Evolutionary conservation across 2,113 vertebrate species (phyloP).

Genomic region (Falco punctatus): DNA sequence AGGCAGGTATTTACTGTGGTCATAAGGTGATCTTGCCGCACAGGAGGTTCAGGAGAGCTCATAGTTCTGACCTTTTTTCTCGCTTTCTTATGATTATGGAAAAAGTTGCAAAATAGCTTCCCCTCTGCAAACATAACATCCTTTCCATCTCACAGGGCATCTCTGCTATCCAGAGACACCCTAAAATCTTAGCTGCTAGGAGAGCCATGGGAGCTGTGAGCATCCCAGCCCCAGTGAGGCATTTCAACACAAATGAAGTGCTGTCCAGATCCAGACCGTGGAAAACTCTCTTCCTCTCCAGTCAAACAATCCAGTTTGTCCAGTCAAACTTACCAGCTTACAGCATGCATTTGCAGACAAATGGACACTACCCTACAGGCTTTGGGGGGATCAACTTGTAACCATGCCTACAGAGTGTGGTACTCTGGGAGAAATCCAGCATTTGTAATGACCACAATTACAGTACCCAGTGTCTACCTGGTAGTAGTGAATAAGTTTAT

Average conservation of each 20-base stretch:
- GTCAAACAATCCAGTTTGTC: too few relatives aligned
- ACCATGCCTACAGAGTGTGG: neutral
- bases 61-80: neutral
- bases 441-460: neutral
- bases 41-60: neutral
- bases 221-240: neutral
- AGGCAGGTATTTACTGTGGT: neutral
- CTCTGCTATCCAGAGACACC: neutral
- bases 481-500: neutral
- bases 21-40: neutral
- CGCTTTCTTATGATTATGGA: neutral
- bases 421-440: neutral
- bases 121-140: neutral
- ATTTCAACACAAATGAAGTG: neutral
- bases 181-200: neutral
- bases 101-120: neutral
- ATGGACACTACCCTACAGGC: neutral
- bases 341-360: neutral
- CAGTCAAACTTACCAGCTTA: neutral
- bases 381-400: neutral
- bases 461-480: neutral
- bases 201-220: rapidly evolving
- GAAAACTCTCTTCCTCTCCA: neutral
- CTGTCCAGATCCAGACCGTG: neutral
- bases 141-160: neutral